Evolutionary conservation across 2,113 vertebrate species (phyloP).

Genomic region (Aphelocoma coerulescens): DNA sequence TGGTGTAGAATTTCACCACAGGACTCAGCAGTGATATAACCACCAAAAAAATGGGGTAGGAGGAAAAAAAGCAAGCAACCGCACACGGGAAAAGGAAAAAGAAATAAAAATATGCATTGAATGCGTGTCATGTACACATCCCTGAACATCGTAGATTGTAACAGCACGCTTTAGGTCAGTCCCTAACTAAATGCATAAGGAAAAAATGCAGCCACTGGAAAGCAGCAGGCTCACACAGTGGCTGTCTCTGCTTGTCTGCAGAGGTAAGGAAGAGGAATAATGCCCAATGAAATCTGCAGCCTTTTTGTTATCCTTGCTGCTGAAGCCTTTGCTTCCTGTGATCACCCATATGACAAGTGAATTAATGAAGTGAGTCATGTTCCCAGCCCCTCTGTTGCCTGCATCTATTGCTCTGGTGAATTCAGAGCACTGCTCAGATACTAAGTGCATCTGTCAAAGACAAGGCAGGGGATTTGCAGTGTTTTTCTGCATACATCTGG

Average conservation of each 20-base stretch:
- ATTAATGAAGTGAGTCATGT: not conserved
- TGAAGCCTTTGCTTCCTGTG: not conserved
- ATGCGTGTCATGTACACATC: fast-evolving
- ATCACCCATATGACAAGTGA: not conserved
- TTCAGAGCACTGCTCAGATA: not conserved
- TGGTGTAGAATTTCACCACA: not conserved
- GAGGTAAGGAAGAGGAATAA: not conserved
- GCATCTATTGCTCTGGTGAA: not conserved
- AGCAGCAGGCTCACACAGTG: not conserved
- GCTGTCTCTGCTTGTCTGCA: not conserved
- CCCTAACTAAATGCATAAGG: not conserved
- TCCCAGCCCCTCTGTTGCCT: not conserved
- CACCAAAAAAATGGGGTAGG: not conserved
- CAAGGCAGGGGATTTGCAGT: not conserved
- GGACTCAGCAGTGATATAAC: not conserved
- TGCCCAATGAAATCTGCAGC: not conserved
- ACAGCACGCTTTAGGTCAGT: not conserved
- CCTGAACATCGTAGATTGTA: not conserved
- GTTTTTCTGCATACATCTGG: not conserved
- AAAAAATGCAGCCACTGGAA: not conserved
- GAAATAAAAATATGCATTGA: not conserved
- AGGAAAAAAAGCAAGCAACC: not conserved
- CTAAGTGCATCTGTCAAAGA: not conserved
- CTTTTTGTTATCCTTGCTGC: not conserved
- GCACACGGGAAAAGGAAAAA: not conserved